Base-by-base conservation (phyloP, 2,113 vertebrate genomes). In the Scomber colias region DNA sequence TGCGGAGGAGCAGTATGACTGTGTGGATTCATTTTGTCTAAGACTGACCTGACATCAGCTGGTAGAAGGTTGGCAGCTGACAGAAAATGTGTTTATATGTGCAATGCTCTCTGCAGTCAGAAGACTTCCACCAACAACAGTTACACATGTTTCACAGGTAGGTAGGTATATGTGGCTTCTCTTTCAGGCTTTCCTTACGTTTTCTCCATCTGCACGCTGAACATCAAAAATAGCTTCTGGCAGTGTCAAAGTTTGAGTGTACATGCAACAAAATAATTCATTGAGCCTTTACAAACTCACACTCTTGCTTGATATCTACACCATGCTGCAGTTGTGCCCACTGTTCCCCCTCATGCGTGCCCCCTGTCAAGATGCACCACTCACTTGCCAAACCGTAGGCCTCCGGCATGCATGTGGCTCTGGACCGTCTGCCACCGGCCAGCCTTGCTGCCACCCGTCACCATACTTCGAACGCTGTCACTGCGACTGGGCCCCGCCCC, bases 331-430 rank as follows among this genome's bases (percentile, higher is more conserved):
- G 89, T 77, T 46, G 85, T 85, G 71, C 87, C 86, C 87, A 62
- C 48, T 61, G 83, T 82, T 68, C 79, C 74, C 90, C 91, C 88
- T 90, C 90, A 91, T 84, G 92, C 87, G 63, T 88, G 54, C 64
- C 87, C 90, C 71, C 57, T 60, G 55, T 89, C 84, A 90, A 76
- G 75, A 89, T 89, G 83, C 68, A 21, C 79, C 82, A 99, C 98
- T 99, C 97, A 99, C 98, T 98, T 99, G 97, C 95, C 94, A 93
- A 96, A 95, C 92, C 97, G 97, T 93, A 99, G 97, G 94, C 97
- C 97, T 95, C 98, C 98, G 77, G 97, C 96, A 81, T 97, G 97
- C 96, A 99, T 95, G 95, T 99, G 98, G 95, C 96, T 98, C 96
- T 99, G 98, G 95, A 99, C 89, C 82, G 93, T 96, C 94, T 98